A percentile compares a stretch with the other conserved stretches of the same genome.
Evolutionary conservation across 2,113 vertebrate genomes (phyloP).

Genomic region (Corvus cornix): DNA sequence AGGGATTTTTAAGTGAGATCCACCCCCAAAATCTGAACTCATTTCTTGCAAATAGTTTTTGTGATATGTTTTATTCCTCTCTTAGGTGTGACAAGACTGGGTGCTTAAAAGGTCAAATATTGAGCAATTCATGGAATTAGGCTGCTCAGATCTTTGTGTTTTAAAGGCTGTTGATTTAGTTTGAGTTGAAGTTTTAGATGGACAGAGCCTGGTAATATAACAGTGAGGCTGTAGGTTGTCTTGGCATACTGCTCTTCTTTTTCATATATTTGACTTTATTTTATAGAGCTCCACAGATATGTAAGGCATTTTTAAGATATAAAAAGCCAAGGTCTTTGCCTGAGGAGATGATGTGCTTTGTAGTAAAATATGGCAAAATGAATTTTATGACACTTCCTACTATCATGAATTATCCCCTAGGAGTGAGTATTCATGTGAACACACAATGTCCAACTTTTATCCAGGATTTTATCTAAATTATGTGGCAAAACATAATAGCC

Average conservation of each 20-base stretch:
- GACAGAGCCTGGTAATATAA: neutral
- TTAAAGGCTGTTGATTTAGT: neutral
- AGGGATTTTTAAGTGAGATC: neutral
- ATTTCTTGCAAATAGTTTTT: neutral
- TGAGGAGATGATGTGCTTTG: neutral
- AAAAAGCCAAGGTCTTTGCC: neutral
- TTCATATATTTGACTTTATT: neutral
- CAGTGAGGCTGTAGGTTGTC: neutral
- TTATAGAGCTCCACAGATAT: neutral
- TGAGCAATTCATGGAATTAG: neutral
- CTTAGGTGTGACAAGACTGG: neutral
- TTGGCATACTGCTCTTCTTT: neutral
- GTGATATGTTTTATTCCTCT: neutral
- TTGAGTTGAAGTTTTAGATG: neutral
- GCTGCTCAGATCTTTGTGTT: neutral
- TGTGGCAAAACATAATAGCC: neutral
- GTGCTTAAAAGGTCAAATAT: neutral
- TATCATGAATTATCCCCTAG: neutral
- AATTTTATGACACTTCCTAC: neutral
- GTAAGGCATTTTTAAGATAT: neutral
- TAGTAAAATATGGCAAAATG: neutral
- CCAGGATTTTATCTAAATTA: neutral
- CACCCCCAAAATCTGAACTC: neutral
- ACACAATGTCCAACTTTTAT: fast-evolving
- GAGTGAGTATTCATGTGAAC: neutral